phyloP scores from a whole-genome alignment of 1,140 invertebrate species.

The Thaumetopoea pityocampa region DNA sequence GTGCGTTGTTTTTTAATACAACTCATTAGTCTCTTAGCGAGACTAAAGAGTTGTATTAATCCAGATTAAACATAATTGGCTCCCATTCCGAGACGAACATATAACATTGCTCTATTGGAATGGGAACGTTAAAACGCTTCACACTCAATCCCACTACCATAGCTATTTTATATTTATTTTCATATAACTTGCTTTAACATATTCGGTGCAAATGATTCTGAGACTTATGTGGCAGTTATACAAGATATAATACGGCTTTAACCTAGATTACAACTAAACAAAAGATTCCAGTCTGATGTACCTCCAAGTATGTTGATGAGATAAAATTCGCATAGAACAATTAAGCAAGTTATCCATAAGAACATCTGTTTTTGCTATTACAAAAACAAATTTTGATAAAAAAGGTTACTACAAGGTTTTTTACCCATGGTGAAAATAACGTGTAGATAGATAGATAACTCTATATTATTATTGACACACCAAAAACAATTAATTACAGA shows the following conservation, averaged over 20 bases:
- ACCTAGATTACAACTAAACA: too few relatives aligned
- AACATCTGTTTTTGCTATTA: constrained; percentile 1
- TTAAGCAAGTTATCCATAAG: background rate
- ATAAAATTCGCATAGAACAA: constrained; percentile 11
- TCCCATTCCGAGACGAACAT: constrained; percentile 4
- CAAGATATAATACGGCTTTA: too few relatives aligned
- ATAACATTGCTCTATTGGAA: constrained; percentile 7
- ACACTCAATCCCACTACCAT: constrained; percentile 7
- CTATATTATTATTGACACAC: too few relatives aligned
- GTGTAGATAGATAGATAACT: too few relatives aligned
- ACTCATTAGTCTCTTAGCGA: constrained; percentile 9
- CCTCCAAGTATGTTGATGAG: constrained; percentile 7
- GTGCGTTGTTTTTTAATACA: background rate
- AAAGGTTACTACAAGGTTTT: too few relatives aligned
- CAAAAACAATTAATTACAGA: too few relatives aligned
- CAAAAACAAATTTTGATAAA: too few relatives aligned
- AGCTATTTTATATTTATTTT: constrained; percentile 2
- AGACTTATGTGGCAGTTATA: background rate
- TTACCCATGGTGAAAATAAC: too few relatives aligned
- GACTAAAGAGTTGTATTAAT: constrained; percentile 6
- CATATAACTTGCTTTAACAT: constrained; percentile 1
- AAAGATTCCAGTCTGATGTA: constrained; percentile 7
- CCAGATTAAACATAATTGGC: constrained; percentile 7
- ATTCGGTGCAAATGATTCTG: background rate
- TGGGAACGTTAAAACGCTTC: constrained; percentile 10